These are phyloP conservation scores for Neodiprion fabricii DNA, from an alignment of 1,140 invertebrate genomes.

Conservation along the genomic window DNA sequence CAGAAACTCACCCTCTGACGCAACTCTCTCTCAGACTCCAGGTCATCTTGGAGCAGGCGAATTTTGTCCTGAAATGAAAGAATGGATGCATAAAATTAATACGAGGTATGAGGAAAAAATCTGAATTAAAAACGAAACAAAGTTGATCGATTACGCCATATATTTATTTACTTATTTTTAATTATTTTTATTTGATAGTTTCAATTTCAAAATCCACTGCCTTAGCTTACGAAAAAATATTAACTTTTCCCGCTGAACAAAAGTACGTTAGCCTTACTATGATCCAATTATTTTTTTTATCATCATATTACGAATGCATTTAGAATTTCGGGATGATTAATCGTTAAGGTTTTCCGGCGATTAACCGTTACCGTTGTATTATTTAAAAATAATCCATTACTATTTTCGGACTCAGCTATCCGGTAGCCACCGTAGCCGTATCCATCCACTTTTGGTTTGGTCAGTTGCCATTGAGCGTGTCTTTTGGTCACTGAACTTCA, in stretches of 20 bases:
- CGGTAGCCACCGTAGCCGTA: constrained; percentile 34
- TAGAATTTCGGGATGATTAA: background rate
- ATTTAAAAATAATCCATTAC: constrained; percentile 40
- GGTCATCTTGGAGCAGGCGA: constrained; percentile 94
- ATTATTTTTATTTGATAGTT: too few species aligned
- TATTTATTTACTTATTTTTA: too few species aligned
- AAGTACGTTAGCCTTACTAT: too few species aligned
- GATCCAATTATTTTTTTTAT: too few species aligned
- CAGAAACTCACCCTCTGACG: constrained; percentile 88
- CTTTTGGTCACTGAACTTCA: constrained; percentile 59
- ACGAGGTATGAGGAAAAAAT: too few species aligned
- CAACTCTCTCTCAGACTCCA: constrained; percentile 95
- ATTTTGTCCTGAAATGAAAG: constrained; percentile 91
- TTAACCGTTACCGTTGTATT: background rate
- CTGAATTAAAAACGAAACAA: too few species aligned
- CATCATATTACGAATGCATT: too few species aligned
- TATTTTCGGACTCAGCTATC: constrained; percentile 50
- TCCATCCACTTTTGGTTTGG: constrained; percentile 44
- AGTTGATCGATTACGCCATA: too few species aligned
- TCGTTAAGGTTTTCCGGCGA: background rate
- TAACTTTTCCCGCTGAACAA: too few species aligned
- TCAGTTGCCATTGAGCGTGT: constrained; percentile 51
- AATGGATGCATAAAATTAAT: background rate
- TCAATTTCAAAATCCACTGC: too few species aligned
- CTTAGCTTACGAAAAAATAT: too few species aligned